These are phyloP conservation scores for Microctonus hyperodae DNA, from an alignment of 2,888 invertebrate species.

Conservation along the genomic window DNA sequence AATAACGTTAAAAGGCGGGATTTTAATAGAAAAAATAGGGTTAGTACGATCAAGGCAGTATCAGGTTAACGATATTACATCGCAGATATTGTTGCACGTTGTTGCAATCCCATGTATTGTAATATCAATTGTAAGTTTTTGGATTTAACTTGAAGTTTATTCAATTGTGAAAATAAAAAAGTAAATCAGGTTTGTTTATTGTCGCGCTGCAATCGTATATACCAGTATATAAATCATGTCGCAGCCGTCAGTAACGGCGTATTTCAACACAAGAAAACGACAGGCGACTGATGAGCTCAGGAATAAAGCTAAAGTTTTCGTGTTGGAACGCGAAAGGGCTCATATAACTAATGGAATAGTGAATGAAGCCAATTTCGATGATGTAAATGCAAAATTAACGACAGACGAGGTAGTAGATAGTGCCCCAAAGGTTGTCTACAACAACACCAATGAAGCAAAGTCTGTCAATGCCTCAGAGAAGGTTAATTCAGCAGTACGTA, in stretches of 20 bases:
- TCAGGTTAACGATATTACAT: slow-evolving; percentile 8
- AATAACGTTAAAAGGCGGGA: slow-evolving; percentile 35
- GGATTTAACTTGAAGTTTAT: neutral
- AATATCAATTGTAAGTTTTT: neutral
- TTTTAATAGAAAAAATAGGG: slow-evolving; percentile 7
- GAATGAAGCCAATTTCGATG: slow-evolving; percentile 35
- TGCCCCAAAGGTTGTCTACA: slow-evolving; percentile 22
- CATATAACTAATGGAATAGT: slow-evolving; percentile 61
- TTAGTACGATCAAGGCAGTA: slow-evolving; percentile 4
- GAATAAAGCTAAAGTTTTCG: slow-evolving; percentile 61
- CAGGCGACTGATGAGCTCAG: slow-evolving; percentile 73
- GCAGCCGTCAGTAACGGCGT: slow-evolving; percentile 78
- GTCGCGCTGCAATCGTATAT: slow-evolving; percentile 32
- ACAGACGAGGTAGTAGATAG: slow-evolving; percentile 22
- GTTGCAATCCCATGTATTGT: neutral
- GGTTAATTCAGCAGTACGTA: slow-evolving; percentile 44
- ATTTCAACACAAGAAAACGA: slow-evolving; percentile 80
- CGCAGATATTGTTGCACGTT: neutral
- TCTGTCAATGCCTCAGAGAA: slow-evolving; percentile 31
- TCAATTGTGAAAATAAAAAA: slow-evolving; percentile 4
- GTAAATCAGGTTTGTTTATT: slow-evolving; percentile 24
- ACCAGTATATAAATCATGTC: slow-evolving; percentile 67
- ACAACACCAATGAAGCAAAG: slow-evolving; percentile 15
- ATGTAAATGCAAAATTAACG: slow-evolving; percentile 31
- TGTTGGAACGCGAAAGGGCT: slow-evolving; percentile 61